Base-by-base conservation (phyloP, 1,140 invertebrate genomes). In the Papilio polytes region DNA sequence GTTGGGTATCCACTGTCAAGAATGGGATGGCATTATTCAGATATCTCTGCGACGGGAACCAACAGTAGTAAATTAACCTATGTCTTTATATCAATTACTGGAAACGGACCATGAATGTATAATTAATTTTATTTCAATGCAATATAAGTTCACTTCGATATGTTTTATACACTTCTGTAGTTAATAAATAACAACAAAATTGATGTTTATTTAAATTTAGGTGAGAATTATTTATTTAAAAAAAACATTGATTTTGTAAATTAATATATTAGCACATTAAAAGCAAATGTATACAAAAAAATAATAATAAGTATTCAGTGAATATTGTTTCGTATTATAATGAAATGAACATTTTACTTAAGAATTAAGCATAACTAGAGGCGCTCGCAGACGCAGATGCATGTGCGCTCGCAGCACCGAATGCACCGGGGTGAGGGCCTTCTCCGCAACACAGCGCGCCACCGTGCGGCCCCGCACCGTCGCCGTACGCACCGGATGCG, bases 61-160 rank as follows among this genome's bases (percentile, higher is more conserved):
- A 56, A n/a, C n/a, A 18, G 0, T 56, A 56, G 53, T 56, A n/a
- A 20, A n/a, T 59, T 10, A 59, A 8, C 36, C 0, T 8, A 7
- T 41, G 56, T 59, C 7, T 63, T 26, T 22, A 10, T 63, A 26
- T 63, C 22, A 63, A 26, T 26, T 63, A 26, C 13, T 26, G 26
- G 59, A 63, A 63, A 63, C 59, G 59, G 59, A 63, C 31, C 59
- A 15, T 63, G 59, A 63, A 63, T 63, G 59, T 26, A 63, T 63
- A 63, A 63, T 63, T 63, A 63, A 63, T 63, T 63, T 3, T 63
- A 20, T 20, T 18, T 7, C 53, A 56, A 20, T n/a, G 53, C 15
- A 53, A 56, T 63, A 26, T 26, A 26, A 26, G 9, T 22, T 26
- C 59, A 20, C 10, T 20, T 59, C 13, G 0, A 20, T 3, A 13